A percentile compares a stretch with the other conserved stretches of the same genome.
Conservation (phyloP, 2,113 vertebrate genomes). For the Porphyrio hochstetteri region DNA sequence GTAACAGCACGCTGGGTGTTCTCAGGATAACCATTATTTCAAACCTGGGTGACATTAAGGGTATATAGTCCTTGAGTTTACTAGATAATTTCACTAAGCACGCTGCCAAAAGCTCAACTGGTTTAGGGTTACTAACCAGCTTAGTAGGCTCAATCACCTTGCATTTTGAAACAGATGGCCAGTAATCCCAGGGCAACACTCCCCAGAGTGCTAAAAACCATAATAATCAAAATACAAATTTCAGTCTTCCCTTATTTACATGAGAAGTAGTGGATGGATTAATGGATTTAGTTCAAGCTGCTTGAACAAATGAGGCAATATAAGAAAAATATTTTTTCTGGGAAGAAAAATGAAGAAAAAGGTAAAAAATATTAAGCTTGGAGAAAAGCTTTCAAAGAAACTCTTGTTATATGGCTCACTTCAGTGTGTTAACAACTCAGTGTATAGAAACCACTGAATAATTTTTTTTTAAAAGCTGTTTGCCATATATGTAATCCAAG, state of each 20-base stretch:
- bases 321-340: not conserved
- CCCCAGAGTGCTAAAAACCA: not conserved
- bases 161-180: not conserved
- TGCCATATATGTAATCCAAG: not conserved
- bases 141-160: not conserved
- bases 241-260: not conserved
- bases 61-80: not conserved
- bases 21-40: not conserved
- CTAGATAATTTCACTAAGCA: not conserved
- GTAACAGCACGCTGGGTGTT: not conserved
- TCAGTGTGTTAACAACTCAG: not conserved
- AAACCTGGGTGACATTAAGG: not conserved
- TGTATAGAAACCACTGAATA: not conserved
- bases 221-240: not conserved
- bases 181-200: rapidly evolving
- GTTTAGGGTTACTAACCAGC: not conserved
- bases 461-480: not conserved
- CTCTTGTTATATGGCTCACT: not conserved
- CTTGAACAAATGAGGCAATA: not conserved
- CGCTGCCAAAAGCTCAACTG: not conserved
- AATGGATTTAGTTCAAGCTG: not conserved
- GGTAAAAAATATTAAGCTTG: not conserved
- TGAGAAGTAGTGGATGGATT: not conserved
- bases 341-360: not conserved
- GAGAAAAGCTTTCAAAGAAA: not conserved